Conservation (phyloP, 2,797 vertebrate genomes). For the Eulemur coronatus region DNA sequence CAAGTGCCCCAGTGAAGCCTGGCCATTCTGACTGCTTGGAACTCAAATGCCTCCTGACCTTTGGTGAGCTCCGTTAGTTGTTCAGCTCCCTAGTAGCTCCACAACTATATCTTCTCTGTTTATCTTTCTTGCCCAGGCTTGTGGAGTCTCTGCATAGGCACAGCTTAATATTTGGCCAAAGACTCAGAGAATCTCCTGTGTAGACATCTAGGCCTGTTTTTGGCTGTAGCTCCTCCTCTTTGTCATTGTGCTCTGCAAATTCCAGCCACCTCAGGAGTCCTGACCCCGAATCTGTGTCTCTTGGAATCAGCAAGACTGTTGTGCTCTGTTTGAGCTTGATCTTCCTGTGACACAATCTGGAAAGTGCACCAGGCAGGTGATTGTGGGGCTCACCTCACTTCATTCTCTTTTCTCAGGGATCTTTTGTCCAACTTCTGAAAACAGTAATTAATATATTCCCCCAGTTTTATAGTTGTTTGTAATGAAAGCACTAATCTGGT, state of each 20-base stretch:
- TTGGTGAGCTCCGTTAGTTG: not conserved
- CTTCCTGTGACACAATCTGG: not conserved
- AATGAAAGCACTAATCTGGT: constrained; percentile 35
- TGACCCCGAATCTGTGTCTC: not conserved
- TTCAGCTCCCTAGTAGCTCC: not conserved
- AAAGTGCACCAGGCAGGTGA: not conserved
- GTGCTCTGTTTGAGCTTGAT: not conserved
- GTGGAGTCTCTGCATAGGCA: not conserved
- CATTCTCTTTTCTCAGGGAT: not conserved
- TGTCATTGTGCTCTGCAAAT: not conserved
- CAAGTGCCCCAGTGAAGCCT: not conserved
- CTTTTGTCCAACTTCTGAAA: constrained; percentile 28
- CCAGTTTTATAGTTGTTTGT: constrained; percentile 10
- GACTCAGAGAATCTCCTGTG: not conserved
- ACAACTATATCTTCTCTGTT: not conserved
- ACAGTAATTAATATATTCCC: constrained; percentile 32
- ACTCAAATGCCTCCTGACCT: not conserved
- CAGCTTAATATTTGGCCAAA: not conserved
- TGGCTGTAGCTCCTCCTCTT: not conserved
- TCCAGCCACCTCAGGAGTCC: not conserved
- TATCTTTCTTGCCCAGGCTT: not conserved
- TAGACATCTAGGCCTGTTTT: not conserved
- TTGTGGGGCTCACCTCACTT: not conserved
- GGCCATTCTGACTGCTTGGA: not conserved
- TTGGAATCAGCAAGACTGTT: not conserved